These are phyloP conservation scores for Phrixothrix hirtus DNA, from an alignment of 2,888 invertebrate genomes.

Conservation along the genomic window DNA sequence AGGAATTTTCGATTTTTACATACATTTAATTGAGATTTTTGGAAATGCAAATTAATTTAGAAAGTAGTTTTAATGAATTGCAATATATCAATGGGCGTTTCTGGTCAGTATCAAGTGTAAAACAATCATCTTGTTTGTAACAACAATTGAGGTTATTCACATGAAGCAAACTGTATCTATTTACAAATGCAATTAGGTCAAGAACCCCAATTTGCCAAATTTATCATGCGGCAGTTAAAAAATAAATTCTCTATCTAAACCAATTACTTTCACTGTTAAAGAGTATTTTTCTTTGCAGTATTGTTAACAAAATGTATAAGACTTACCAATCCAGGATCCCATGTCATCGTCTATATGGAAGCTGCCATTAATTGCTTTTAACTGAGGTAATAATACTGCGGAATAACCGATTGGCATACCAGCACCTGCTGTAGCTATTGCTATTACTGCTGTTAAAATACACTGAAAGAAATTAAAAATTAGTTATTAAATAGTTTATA, in stretches of 20 bases:
- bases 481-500: too few relatives aligned
- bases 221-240: slow-evolving; percentile 15
- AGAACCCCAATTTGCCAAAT: slow-evolving; percentile 29
- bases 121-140: slow-evolving; percentile 28
- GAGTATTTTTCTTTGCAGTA: too few relatives aligned
- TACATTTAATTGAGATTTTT: too few relatives aligned
- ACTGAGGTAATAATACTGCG: slow-evolving; percentile 75
- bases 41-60: too few relatives aligned
- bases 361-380: slow-evolving; percentile 63
- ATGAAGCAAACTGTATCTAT: slow-evolving; percentile 19
- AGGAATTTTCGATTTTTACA: too few relatives aligned
- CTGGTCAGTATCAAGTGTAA: slow-evolving; percentile 21
- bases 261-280: too few relatives aligned
- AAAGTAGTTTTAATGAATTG: too few relatives aligned
- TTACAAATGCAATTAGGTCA: slow-evolving; percentile 33
- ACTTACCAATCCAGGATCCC: slow-evolving; percentile 78
- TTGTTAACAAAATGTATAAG: too few relatives aligned
- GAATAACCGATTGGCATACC: slow-evolving; percentile 83
- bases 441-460: slow-evolving; percentile 70
- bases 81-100: slow-evolving; percentile 23
- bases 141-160: slow-evolving; percentile 32
- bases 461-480: slow-evolving; percentile 61
- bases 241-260: too few relatives aligned
- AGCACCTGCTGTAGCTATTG: slow-evolving; percentile 71
- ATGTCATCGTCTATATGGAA: slow-evolving; percentile 69